Evolutionary conservation across 2,113 vertebrate genomes (phyloP).

Genomic region (Eretmochelys imbricata): DNA sequence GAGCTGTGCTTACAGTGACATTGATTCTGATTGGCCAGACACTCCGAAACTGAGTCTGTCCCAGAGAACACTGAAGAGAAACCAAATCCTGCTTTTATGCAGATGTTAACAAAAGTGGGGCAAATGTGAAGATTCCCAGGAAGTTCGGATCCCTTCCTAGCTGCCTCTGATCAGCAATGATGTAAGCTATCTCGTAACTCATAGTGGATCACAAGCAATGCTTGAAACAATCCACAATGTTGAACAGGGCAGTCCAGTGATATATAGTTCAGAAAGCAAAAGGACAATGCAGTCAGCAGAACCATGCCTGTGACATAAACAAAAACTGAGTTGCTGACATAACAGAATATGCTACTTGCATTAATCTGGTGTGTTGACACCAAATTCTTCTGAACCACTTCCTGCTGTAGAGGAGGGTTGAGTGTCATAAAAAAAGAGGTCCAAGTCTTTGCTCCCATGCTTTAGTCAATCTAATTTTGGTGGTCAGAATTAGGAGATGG

Average conservation of each 20-base stretch:
- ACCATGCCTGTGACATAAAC: neutral
- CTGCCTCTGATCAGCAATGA: rapidly evolving
- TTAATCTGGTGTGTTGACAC: neutral
- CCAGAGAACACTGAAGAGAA: rapidly evolving
- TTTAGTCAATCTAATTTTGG: constrained; percentile 9
- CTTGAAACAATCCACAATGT: neutral
- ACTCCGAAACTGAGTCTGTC: rapidly evolving
- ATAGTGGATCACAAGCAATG: rapidly evolving
- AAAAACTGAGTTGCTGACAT: neutral
- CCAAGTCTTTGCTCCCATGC: too few species aligned
- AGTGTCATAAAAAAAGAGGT: too few species aligned
- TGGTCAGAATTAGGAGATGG: constrained; percentile 38
- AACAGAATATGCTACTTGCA: neutral
- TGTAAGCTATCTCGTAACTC: too few species aligned
- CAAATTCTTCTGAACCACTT: neutral
- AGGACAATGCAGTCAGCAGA: rapidly evolving
- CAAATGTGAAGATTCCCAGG: neutral
- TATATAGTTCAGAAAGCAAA: neutral
- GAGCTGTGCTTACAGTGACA: neutral
- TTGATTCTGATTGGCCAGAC: neutral
- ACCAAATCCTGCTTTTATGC: neutral
- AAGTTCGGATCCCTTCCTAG: neutral
- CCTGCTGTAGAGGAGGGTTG: neutral
- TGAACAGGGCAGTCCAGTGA: rapidly evolving
- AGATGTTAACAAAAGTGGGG: neutral